These are phyloP conservation scores for Aplidium turbinatum DNA, from an alignment of 23 tunicate species.

Conservation along the genomic window DNA sequence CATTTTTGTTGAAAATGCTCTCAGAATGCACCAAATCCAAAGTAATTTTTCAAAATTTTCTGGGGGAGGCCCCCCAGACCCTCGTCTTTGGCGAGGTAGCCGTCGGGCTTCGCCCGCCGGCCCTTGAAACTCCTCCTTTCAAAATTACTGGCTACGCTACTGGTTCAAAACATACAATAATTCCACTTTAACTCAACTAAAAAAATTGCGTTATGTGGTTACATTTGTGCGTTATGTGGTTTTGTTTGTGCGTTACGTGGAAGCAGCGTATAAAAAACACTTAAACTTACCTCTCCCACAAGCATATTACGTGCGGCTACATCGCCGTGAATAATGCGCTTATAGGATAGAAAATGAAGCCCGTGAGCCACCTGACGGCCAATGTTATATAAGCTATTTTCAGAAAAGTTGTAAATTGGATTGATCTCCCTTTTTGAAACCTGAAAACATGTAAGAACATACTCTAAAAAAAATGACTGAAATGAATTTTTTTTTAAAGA, in stretches of 20 bases:
- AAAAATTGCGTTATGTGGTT: too few relatives aligned
- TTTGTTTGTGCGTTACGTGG: too few relatives aligned
- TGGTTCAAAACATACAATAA: not conserved
- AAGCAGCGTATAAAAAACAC: too few relatives aligned
- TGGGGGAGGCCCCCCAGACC: too few relatives aligned
- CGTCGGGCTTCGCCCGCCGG: too few relatives aligned
- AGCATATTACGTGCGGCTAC: slow-evolving; percentile 81
- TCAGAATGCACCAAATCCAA: too few relatives aligned
- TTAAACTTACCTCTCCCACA: slow-evolving; percentile 59
- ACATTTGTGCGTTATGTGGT: too few relatives aligned
- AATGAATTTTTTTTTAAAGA: not conserved
- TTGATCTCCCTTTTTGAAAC: slow-evolving; percentile 15
- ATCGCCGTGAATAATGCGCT: slow-evolving; percentile 74
- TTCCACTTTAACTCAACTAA: too few relatives aligned
- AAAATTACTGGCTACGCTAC: not conserved
- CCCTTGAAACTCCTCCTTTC: too few relatives aligned
- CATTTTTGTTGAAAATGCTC: too few relatives aligned
- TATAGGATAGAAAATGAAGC: slow-evolving; percentile 32
- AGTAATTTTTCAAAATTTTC: too few relatives aligned
- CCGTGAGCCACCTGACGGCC: slow-evolving; percentile 75
- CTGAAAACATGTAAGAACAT: slow-evolving; percentile 25
- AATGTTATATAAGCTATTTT: slow-evolving; percentile 34
- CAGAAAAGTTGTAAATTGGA: slow-evolving; percentile 51
- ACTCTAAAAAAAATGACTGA: not conserved
- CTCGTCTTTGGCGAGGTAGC: too few relatives aligned